A percentile compares a stretch with the other conserved stretches of the same genome.
Conservation (phyloP, 2,113 vertebrate genomes). For the Caloenas nicobarica region DNA sequence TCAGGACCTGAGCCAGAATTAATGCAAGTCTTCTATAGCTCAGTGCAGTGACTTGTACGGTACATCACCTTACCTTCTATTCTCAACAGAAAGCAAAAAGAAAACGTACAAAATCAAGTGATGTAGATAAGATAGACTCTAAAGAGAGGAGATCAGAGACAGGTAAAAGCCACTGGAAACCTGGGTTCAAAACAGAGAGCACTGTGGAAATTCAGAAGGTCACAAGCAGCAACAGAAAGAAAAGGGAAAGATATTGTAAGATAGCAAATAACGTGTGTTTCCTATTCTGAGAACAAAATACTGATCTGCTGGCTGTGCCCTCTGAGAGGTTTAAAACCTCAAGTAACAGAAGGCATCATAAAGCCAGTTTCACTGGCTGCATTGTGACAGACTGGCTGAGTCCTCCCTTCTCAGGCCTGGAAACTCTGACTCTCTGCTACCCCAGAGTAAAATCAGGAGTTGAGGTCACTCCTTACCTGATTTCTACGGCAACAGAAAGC, state of each 20-base stretch:
- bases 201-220: neutral
- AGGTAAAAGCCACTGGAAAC: neutral
- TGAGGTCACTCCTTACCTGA: neutral
- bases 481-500: constrained; percentile 28
- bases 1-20: neutral
- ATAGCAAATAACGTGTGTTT: neutral
- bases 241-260: neutral
- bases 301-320: neutral
- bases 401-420: neutral
- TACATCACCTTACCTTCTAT: neutral
- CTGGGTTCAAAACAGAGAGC: constrained; percentile 3
- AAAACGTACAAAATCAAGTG: neutral
- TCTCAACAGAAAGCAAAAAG: neutral
- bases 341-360: neutral
- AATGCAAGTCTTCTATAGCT: neutral
- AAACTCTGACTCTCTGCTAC: neutral
- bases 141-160: neutral
- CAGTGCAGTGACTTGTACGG: neutral
- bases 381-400: fast-evolving
- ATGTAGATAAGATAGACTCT: neutral
- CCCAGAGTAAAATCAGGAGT: neutral
- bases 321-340: neutral
- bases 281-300: constrained; percentile 17
- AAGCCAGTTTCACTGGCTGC: neutral
- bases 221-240: neutral